Evolutionary conservation across 2,888 invertebrate genomes (phyloP).

Genomic region (Melolontha melolontha): DNA sequence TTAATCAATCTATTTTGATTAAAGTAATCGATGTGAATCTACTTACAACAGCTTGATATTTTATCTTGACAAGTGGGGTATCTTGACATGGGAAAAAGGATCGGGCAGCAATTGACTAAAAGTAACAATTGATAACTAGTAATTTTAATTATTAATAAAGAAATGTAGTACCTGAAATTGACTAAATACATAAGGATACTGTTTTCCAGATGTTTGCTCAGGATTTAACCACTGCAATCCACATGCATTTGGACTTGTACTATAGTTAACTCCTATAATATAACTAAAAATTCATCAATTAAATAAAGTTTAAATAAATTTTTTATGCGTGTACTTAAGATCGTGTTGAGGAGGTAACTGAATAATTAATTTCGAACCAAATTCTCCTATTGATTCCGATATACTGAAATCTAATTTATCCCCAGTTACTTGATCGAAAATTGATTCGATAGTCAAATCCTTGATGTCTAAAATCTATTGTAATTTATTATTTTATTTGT

Average conservation of each 20-base stretch:
- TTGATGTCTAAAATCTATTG: constrained; percentile 81
- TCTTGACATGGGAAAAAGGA: constrained; percentile 94
- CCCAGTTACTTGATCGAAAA: constrained; percentile 65
- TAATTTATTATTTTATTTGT: neutral
- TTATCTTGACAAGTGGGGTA: constrained; percentile 88
- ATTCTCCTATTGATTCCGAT: constrained; percentile 73
- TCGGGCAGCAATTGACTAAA: constrained; percentile 87
- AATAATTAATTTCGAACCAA: constrained; percentile 84
- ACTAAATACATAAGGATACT: constrained; percentile 87
- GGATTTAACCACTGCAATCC: constrained; percentile 92
- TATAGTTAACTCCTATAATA: constrained; percentile 76
- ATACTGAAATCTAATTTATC: constrained; percentile 67
- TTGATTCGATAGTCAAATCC: constrained; percentile 75
- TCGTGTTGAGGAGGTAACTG: constrained; percentile 69
- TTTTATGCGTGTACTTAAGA: constrained; percentile 48
- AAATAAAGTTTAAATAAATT: constrained; percentile 29
- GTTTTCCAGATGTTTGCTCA: constrained; percentile 88
- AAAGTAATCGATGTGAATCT: neutral
- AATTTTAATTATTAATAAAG: constrained; percentile 17
- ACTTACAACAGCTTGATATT: constrained; percentile 73
- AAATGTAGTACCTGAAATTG: constrained; percentile 76
- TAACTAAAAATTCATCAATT: constrained; percentile 61
- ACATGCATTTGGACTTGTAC: constrained; percentile 81
- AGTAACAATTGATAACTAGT: constrained; percentile 48
- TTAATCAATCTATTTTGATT: too few relatives aligned